These are phyloP conservation scores for Campoletis sonorensis DNA, from an alignment of 1,140 invertebrate species.

Conservation along the genomic window DNA sequence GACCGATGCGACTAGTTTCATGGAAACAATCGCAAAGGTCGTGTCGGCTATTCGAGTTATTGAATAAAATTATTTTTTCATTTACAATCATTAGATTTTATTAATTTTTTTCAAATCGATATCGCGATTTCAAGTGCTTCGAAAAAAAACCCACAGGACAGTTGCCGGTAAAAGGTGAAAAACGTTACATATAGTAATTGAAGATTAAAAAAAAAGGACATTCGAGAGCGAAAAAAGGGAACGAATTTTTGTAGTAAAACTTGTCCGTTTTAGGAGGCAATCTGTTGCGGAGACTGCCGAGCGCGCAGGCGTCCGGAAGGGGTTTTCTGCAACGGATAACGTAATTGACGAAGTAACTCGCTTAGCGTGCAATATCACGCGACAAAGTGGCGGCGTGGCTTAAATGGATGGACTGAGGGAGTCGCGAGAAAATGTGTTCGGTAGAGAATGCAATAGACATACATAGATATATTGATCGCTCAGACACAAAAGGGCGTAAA, in stretches of 20 bases:
- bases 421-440: conserved; percentile 17
- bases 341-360: conserved; percentile 71
- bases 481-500: not conserved
- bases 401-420: conserved; percentile 56
- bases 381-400: conserved; percentile 66
- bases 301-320: conserved; percentile 45
- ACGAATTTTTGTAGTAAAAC: conserved; percentile 24
- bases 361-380: conserved; percentile 72
- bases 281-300: conserved; percentile 11
- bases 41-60: not conserved
- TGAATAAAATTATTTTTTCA: not conserved
- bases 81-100: not conserved
- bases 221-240: not conserved
- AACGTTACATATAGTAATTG: not conserved
- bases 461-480: conserved; percentile 4
- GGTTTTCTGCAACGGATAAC: conserved; percentile 68
- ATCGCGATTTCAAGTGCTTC: not conserved
- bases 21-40: not conserved
- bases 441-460: conserved; percentile 32
- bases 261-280: not conserved
- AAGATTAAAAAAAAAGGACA: not conserved
- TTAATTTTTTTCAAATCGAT: not conserved
- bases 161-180: not conserved
- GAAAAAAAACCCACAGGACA: not conserved
- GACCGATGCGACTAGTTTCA: conserved; percentile 1